Base-by-base conservation (phyloP, 2,888 invertebrate species). In the Cataglyphis altisquamis region DNA sequence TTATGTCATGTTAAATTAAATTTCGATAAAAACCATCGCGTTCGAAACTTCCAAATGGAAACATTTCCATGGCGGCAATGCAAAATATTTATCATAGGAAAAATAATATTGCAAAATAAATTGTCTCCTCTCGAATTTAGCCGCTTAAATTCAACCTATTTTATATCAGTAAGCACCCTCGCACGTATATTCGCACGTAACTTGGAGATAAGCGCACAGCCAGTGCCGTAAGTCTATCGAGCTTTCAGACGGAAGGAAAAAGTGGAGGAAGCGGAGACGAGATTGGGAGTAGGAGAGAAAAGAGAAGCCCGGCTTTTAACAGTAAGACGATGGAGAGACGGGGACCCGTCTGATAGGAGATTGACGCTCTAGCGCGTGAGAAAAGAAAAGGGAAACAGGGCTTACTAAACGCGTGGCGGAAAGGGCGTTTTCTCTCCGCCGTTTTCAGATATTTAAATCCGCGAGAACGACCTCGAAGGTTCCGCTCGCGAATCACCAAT, bases 401-500 rank as follows among this genome's bases (percentile, higher is more conserved):
- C 82, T 84, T 87, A 78, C 88, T 86, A 86, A 89, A 88, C 85
- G 83, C 80, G 60, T 48, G 68, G 39, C 63, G 81, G 85, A 48
- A 82, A 84, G 77, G 73, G 64, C 75, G 74, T 48, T 32, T 32
- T 66, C 45, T 67, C 48, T 57, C 62, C 39, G 29, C 64, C 81
- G 74, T 82, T 90, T 84, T 89, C 89, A 87, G 90, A 92, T 92
- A 92, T 92, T 92, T 92, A 92, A 92, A 92, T 92, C 92, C 88
- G 87, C 78, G 89, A 86, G 88, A 90, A 88, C 85, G 87, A 87
- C 85, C 32, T 86, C 80, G 84, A 83, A 48, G 77, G 66, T 82
- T 70, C 68, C 66, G 73, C 80, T 82, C 85, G 75, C 85, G 81
- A 72, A 48, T 62, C 62, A 68, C 68, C 55, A 52, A 52, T 52